A percentile compares a stretch with the other conserved stretches of the same genome.
Evolutionary conservation across 2,113 vertebrate genomes (phyloP).

Genomic region (Corythaeola cristata): DNA sequence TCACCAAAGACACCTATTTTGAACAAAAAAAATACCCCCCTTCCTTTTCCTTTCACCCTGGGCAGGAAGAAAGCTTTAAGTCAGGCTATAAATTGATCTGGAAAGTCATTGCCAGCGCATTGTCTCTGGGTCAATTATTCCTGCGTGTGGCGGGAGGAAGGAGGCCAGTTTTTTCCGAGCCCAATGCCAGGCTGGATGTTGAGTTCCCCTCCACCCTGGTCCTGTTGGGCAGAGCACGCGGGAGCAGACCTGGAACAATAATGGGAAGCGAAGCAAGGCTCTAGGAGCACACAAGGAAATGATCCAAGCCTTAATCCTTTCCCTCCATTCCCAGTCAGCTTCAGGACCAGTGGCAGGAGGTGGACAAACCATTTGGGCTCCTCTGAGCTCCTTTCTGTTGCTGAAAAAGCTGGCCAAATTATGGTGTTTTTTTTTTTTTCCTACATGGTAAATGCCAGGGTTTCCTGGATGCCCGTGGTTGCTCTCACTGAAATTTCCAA

Average conservation of each 20-base stretch:
- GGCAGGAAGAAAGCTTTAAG: neutral
- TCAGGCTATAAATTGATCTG: slow-evolving; percentile 14
- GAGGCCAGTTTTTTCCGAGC: neutral
- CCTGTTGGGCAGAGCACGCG: neutral
- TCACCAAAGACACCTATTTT: neutral
- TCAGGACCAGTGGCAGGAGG: neutral
- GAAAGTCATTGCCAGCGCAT: neutral
- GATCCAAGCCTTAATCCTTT: neutral
- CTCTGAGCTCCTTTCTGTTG: neutral
- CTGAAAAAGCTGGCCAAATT: neutral
- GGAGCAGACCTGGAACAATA: neutral
- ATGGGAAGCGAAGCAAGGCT: neutral
- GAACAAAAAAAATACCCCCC: neutral
- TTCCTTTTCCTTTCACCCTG: neutral
- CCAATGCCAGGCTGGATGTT: neutral
- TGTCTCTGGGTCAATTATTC: slow-evolving; percentile 23
- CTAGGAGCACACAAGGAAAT: neutral
- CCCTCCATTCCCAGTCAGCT: neutral
- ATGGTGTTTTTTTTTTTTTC: neutral
- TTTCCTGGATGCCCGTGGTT: neutral
- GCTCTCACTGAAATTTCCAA: neutral
- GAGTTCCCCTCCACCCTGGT: neutral
- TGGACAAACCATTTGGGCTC: neutral
- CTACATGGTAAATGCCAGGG: neutral
- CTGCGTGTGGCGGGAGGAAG: neutral